These are phyloP conservation scores for Globia sparganii DNA, from an alignment of 2,888 invertebrate genomes.

Conservation along the genomic window DNA sequence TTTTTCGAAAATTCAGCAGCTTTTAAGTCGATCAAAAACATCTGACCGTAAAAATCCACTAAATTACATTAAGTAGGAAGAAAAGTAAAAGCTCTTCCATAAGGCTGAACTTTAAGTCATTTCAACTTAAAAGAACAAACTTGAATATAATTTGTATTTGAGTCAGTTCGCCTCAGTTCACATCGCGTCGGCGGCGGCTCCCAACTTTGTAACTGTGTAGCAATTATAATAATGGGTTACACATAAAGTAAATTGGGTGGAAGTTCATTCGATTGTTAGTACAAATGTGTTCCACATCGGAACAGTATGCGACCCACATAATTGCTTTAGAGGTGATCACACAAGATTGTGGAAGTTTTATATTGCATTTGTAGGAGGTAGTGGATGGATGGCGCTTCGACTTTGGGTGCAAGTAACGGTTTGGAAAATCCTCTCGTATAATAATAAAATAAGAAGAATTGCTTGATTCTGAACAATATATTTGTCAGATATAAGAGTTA, in stretches of 20 bases:
- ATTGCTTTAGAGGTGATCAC: conserved; percentile 69
- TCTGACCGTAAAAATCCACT: conserved; percentile 51
- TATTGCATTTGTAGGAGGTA: conserved; percentile 17
- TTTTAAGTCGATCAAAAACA: conserved; percentile 49
- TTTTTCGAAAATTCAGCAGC: conserved; percentile 23
- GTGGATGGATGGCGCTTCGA: conserved; percentile 6
- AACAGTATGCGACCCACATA: conserved; percentile 71
- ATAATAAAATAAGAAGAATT: background rate
- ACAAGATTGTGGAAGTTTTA: conserved; percentile 59
- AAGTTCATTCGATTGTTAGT: conserved; percentile 83
- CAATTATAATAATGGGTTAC: conserved; percentile 87
- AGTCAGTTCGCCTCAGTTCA: conserved; percentile 75
- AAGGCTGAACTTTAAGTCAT: conserved; percentile 65
- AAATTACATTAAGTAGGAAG: conserved; percentile 60
- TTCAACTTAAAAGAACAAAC: conserved; percentile 72
- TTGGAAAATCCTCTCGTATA: background rate
- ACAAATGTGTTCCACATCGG: conserved; percentile 76
- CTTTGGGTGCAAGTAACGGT: background rate
- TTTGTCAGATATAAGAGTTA: background rate
- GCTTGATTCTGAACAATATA: background rate
- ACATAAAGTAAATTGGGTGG: conserved; percentile 85
- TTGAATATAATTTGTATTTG: conserved; percentile 74
- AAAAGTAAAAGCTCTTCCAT: conserved; percentile 63
- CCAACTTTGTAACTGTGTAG: conserved; percentile 80
- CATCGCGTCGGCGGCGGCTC: conserved; percentile 69